Evolutionary conservation across 2,888 invertebrate genomes (phyloP).

Genomic region (Trichogramma dendrolimi): DNA sequence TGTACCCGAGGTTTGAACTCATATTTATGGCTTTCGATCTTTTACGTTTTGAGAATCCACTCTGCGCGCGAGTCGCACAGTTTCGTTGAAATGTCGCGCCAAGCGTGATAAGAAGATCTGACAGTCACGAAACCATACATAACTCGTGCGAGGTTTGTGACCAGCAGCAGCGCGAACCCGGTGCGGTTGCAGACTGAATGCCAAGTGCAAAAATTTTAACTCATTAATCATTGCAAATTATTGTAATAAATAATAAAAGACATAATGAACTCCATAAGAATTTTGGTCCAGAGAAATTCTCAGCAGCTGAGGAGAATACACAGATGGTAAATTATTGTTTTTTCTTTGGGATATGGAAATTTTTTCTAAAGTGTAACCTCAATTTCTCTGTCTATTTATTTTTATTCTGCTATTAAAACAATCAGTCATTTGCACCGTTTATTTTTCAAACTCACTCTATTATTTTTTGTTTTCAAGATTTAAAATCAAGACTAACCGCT

Average conservation of each 20-base stretch:
- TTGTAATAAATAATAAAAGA: slow-evolving; percentile 13
- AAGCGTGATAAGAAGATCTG: too few species aligned
- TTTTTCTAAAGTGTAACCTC: neutral
- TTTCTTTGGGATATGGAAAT: neutral
- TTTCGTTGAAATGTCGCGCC: too few species aligned
- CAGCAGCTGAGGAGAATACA: slow-evolving; percentile 43
- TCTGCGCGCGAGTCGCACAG: too few species aligned
- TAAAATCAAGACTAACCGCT: neutral
- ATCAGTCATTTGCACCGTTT: neutral
- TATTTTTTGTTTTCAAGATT: neutral
- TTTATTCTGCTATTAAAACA: neutral
- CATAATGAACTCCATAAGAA: slow-evolving; percentile 42
- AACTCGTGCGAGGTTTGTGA: too few species aligned
- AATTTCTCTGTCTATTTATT: neutral
- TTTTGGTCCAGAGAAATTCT: slow-evolving; percentile 35
- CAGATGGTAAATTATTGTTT: slow-evolving; percentile 39
- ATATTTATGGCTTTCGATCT: too few species aligned
- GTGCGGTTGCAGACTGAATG: too few species aligned
- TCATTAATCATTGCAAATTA: neutral
- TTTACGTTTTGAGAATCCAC: too few species aligned
- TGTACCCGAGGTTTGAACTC: too few species aligned
- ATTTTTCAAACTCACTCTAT: too few species aligned
- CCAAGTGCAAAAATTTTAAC: too few species aligned
- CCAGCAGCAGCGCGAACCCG: too few species aligned
- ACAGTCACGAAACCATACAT: too few species aligned